These are phyloP conservation scores for Arctocebus calabarensis DNA, from an alignment of 2,797 vertebrate genomes.

Conservation along the genomic window DNA sequence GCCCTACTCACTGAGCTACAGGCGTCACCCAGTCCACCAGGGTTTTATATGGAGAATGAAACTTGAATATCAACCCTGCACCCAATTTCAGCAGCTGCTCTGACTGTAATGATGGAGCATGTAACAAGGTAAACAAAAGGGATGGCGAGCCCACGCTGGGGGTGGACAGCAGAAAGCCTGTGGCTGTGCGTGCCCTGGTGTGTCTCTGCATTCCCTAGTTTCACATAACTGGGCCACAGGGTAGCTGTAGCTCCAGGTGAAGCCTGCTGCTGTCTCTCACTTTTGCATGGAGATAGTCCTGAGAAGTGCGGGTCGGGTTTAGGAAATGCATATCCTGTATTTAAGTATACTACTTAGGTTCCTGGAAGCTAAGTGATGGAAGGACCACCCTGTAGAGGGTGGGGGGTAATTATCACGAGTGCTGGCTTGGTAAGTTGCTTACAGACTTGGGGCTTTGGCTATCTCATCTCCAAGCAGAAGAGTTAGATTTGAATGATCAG, in stretches of 20 bases:
- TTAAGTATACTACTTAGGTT: background rate
- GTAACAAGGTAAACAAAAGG: fast-evolving
- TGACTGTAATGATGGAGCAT: background rate
- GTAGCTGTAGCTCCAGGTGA: background rate
- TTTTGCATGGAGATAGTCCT: background rate
- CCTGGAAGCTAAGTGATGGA: background rate
- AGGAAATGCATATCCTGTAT: background rate
- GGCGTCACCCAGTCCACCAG: no score
- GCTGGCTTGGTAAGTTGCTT: background rate
- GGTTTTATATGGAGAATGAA: background rate
- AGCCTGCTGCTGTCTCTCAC: background rate
- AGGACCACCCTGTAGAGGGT: background rate
- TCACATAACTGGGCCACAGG: background rate
- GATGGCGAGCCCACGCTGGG: fast-evolving
- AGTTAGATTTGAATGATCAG: background rate
- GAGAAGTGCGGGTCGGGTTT: background rate
- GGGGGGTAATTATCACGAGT: no score
- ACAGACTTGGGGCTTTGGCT: no score
- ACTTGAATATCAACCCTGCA: background rate
- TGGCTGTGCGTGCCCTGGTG: background rate
- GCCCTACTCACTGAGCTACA: no score
- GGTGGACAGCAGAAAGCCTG: no score
- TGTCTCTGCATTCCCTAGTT: no score
- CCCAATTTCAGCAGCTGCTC: background rate
- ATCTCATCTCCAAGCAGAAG: background rate